Conservation (phyloP, 2,113 vertebrate genomes). For the Caracal caracal region DNA sequence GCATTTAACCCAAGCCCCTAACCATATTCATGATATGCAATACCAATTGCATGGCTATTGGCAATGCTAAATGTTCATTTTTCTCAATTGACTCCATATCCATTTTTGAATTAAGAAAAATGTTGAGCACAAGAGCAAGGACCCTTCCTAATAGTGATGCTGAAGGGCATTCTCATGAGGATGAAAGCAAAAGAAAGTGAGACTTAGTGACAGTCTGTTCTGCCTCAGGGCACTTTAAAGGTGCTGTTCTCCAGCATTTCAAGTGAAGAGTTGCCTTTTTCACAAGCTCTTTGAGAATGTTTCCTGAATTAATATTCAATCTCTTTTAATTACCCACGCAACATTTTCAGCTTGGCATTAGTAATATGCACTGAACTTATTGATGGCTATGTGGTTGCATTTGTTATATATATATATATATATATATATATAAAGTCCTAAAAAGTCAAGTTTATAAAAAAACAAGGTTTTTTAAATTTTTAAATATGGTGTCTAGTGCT, state of each 20-base stretch:
- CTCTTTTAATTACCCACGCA: not conserved
- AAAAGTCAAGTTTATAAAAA: slow-evolving; percentile 49
- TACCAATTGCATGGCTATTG: not conserved
- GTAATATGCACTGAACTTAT: not conserved
- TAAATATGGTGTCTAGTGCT: not conserved
- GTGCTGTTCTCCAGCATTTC: not conserved
- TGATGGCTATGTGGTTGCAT: not conserved
- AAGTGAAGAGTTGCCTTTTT: not conserved
- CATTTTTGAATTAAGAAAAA: slow-evolving; percentile 60
- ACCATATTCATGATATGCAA: not conserved
- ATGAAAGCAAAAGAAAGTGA: not conserved
- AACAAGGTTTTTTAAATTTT: not conserved
- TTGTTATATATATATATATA: not conserved
- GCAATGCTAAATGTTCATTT: slow-evolving; percentile 57
- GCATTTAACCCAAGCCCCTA: not conserved
- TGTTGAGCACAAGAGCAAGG: not conserved
- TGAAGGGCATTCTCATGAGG: not conserved
- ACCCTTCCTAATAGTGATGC: not conserved
- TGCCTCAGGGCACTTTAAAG: not conserved
- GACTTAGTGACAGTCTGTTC: not conserved
- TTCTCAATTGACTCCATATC: slow-evolving; percentile 47
- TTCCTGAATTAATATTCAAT: not conserved
- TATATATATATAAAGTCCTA: not conserved
- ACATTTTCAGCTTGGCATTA: not conserved
- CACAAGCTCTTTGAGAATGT: slow-evolving; percentile 6